Conservation (phyloP, 2,113 vertebrate genomes). For the Panurus biarmicus region DNA sequence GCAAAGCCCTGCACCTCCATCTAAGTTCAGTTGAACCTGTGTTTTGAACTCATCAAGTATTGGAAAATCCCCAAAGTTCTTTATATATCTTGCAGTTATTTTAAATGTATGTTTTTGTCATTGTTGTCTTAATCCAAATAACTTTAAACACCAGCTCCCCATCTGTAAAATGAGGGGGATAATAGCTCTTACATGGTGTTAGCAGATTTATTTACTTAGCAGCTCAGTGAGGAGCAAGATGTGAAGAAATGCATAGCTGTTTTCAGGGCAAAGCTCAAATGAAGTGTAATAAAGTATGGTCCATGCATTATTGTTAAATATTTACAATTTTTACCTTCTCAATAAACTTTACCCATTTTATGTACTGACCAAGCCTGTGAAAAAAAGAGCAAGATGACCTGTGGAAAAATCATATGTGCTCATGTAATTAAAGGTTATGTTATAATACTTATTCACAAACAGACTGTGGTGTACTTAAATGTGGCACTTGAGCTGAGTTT, state of each 20-base stretch:
- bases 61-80: background rate
- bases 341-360: background rate
- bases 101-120: background rate
- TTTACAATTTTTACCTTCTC: background rate
- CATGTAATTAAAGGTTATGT: constrained; percentile 21
- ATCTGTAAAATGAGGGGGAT: background rate
- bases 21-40: background rate
- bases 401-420: constrained; percentile 5
- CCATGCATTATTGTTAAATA: background rate
- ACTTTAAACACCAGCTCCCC: background rate
- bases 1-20: background rate
- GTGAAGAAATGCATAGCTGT: background rate
- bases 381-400: background rate
- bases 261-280: background rate
- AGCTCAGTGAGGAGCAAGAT: background rate
- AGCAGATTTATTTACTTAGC: background rate
- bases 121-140: background rate
- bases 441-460: background rate
- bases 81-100: background rate
- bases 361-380: background rate
- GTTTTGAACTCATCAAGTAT: background rate
- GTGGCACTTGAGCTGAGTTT: background rate
- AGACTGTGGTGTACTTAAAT: background rate
- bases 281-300: background rate
- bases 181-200: background rate